phyloP scores from a whole-genome alignment of 2,797 vertebrate species.

The Rhynchotus rufescens region DNA sequence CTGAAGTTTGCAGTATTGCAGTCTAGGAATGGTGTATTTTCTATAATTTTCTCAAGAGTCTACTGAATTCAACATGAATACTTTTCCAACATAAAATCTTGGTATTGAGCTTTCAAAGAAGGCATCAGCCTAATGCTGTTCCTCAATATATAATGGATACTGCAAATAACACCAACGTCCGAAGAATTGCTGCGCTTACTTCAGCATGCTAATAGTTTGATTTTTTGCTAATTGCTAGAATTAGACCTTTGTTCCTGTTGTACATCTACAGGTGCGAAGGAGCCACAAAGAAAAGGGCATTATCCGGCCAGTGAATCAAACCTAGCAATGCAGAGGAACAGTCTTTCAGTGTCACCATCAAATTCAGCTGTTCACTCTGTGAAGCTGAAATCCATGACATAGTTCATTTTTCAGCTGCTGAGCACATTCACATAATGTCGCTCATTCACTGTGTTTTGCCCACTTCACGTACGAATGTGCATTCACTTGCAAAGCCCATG shows the following conservation, averaged over 20 bases:
- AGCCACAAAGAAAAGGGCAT: slow-evolving; percentile 33
- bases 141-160: background rate
- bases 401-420: slow-evolving; percentile 63
- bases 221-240: slow-evolving; percentile 42
- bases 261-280: slow-evolving; percentile 71
- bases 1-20: background rate
- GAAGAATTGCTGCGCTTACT: slow-evolving; percentile 26
- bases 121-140: background rate
- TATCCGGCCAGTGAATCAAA: slow-evolving; percentile 49
- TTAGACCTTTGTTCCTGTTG: slow-evolving; percentile 48
- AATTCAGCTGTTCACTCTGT: slow-evolving; percentile 55
- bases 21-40: background rate
- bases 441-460: slow-evolving; percentile 60
- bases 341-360: slow-evolving; percentile 31
- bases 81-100: background rate
- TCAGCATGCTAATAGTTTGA: slow-evolving; percentile 5
- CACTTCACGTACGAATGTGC: slow-evolving; percentile 65
- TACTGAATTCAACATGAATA: background rate
- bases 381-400: slow-evolving; percentile 61
- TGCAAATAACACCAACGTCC: background rate
- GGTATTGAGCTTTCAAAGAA: background rate
- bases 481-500: slow-evolving; percentile 62
- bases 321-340: slow-evolving; percentile 36
- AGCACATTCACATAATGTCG: slow-evolving; percentile 69
- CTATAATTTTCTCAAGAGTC: background rate